A percentile compares a stretch with the other conserved stretches of the same genome.
These are phyloP conservation scores for Pogonophryne albipinna DNA, from an alignment of 2,797 vertebrate genomes.

Conservation along the genomic window DNA sequence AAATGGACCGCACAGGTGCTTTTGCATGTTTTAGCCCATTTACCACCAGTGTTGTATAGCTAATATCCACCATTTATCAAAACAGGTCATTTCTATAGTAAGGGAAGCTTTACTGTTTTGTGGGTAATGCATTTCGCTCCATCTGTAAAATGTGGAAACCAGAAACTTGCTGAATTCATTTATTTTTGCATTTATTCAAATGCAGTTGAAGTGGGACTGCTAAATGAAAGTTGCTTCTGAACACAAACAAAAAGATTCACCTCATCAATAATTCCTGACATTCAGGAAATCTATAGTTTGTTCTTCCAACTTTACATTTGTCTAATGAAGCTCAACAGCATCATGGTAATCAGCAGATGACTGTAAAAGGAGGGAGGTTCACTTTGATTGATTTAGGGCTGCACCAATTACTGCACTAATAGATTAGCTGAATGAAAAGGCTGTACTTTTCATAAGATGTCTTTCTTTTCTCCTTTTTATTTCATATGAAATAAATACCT, in stretches of 20 bases:
- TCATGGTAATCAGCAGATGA: not conserved
- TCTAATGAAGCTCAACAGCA: not conserved
- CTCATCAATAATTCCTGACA: not conserved
- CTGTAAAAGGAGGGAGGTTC: not conserved
- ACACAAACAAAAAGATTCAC: not conserved
- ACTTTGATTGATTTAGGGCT: slow-evolving; percentile 11
- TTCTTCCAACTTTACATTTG: not conserved
- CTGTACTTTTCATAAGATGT: too few relatives aligned
- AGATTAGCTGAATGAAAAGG: too few relatives aligned
- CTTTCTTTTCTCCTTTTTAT: too few relatives aligned
- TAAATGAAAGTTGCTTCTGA: not conserved
- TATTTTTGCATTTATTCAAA: not conserved
- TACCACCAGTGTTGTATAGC: not conserved
- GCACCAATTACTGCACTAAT: too few relatives aligned
- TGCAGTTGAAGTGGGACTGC: not conserved
- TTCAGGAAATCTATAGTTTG: rapidly evolving
- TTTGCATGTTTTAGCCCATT: slow-evolving; percentile 33
- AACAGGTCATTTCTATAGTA: not conserved
- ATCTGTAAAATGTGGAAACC: slow-evolving; percentile 3
- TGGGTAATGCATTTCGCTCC: not conserved
- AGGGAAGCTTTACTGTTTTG: not conserved
- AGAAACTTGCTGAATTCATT: not conserved
- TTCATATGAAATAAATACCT: too few relatives aligned
- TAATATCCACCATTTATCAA: not conserved
- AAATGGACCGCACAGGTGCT: slow-evolving; percentile 12